Base-by-base conservation (phyloP, 2,888 invertebrate genomes). In the Epinotia bilunana region DNA sequence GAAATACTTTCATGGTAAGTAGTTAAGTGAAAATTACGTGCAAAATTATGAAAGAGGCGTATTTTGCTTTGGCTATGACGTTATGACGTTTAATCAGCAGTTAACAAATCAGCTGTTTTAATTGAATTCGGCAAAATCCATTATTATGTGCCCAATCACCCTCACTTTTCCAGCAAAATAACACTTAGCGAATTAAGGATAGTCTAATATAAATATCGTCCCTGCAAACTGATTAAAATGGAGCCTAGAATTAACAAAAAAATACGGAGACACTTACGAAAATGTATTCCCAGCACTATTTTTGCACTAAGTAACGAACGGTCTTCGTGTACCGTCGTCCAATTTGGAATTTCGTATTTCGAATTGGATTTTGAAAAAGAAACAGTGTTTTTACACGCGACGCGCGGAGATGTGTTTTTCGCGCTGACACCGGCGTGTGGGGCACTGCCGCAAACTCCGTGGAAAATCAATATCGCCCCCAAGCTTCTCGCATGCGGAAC, bases 401-500 rank as follows among this genome's bases (percentile, higher is more conserved):
- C 80, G 90, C 92, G 90, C 92, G 80, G 86, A 84, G 83, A 87
- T 89, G 88, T 91, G 83, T 83, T 92, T 91, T 93, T 93, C 91
- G 92, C 91, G 92, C 89, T 91, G 87, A 87, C 86, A 90, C 92
- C 92, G 93, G 92, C 91, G 86, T 89, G 89, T 82, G 85, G 88
- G 85, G 87, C 89, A 93, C 93, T 94, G 92, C 93, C 91, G 93
- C 93, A 94, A 91, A 90, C 91, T 91, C 89, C 76, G 83, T 79
- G 90, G 86, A 93, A 93, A 93, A 93, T 93, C 93, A 91, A 93
- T 93, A 93, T 83, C 90, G 82, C 91, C 92, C 92, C 87, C 84
- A 83, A 86, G 80, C 83, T 82, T 80, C 82, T 83, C 92, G 91
- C 91, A 93, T 93, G 93, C 93, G 93, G 93, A 93, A 92, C 90